Conservation (phyloP, 2,113 vertebrate species). For the Muntiacus muntjak region DNA sequence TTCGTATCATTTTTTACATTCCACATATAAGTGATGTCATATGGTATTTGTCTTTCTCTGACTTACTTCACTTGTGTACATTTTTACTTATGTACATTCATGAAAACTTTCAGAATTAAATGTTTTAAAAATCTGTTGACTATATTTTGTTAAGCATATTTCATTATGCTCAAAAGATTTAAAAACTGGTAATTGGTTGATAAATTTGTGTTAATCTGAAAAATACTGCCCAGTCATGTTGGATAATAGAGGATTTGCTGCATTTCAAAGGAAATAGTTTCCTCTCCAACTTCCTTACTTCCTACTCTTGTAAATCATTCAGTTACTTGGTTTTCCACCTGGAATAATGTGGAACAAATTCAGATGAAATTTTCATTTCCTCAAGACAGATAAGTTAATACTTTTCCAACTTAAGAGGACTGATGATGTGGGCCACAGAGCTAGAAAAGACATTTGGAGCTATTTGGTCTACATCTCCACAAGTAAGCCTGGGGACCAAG, state of each 20-base stretch:
- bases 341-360: neutral
- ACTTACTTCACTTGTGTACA: neutral
- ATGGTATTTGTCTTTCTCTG: neutral
- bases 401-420: neutral
- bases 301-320: neutral
- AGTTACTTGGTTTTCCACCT: neutral
- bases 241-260: neutral
- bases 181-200: neutral
- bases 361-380: neutral
- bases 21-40: neutral
- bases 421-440: neutral
- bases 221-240: neutral
- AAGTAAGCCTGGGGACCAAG: neutral
- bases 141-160: neutral
- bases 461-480: neutral
- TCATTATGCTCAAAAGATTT: neutral
- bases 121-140: neutral
- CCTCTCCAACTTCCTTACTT: neutral
- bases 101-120: neutral
- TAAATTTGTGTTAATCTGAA: neutral
- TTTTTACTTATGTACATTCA: neutral
- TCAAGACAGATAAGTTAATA: neutral
- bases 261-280: neutral
- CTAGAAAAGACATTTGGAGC: neutral
- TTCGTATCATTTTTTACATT: neutral